These are phyloP conservation scores for Aeoliscus strigatus DNA, from an alignment of 2,797 vertebrate genomes.

Conservation along the genomic window DNA sequence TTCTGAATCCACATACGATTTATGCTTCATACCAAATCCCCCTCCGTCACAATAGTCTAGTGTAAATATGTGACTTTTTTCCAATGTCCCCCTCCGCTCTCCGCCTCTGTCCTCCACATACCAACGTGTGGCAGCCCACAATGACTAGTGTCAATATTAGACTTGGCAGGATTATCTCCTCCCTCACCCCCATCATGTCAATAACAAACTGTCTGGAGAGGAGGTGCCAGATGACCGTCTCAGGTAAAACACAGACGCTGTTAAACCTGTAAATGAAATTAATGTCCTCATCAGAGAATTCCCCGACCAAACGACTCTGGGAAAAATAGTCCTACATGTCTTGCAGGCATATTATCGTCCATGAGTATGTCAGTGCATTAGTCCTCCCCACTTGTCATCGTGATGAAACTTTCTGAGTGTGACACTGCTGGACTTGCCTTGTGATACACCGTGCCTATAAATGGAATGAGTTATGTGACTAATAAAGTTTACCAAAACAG, in stretches of 20 bases:
- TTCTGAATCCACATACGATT: no score
- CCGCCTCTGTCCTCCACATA: slow-evolving; percentile 20
- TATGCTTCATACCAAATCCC: neutral
- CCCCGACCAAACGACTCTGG: neutral
- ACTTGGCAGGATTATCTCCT: slow-evolving; percentile 45
- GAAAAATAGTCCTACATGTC: no score
- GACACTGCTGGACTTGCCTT: no score
- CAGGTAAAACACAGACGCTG: neutral
- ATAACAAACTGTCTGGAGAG: slow-evolving; percentile 27
- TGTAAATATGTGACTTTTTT: slow-evolving; percentile 8
- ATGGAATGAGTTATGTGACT: no score
- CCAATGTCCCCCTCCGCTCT: neutral
- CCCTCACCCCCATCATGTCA: slow-evolving; percentile 41
- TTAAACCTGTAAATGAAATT: slow-evolving; percentile 1
- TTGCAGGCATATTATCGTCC: no score
- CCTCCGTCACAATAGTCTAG: no score
- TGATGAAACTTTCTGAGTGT: no score
- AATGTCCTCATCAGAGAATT: neutral
- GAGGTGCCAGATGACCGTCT: slow-evolving; percentile 5
- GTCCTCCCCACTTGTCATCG: no score
- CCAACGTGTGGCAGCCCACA: slow-evolving; percentile 34
- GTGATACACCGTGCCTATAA: no score
- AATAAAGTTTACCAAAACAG: slow-evolving; percentile 20
- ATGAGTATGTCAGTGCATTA: no score
- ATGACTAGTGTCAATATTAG: slow-evolving; percentile 64